Base-by-base conservation (phyloP, 2,113 vertebrate species). In the Rhinoptilus africanus region DNA sequence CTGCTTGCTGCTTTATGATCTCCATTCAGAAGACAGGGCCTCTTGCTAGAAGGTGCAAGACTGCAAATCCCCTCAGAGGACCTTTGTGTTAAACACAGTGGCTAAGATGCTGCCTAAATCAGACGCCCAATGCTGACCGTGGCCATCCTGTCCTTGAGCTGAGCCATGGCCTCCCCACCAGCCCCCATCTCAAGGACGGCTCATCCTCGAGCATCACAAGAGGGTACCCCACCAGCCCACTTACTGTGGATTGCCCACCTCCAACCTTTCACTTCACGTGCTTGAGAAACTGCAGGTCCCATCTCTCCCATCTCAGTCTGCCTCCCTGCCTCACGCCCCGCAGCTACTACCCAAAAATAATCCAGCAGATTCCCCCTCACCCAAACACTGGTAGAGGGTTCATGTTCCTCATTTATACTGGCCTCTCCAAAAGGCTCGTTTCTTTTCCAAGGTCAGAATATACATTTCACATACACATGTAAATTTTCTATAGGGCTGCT, bases 81-180 rank as follows among this genome's bases (percentile, higher is more conserved):
- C 10, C 22, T 57, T 12, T 10, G 20, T 47, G 32, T 21, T 71
- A 30, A 72, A 48, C 1, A 35, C 15, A 51, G 14, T 4, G 8
- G 2, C n/a, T 73, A 67, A 84, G 26, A 53, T 1, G 1, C 24
- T 34, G 22, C 16, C n/a, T 30, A 28, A 81, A 30, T 64, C 20
- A 59, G 37, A 71, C 20, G 54, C 37, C 8, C 47, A 30, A 1
- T 1, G 56, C 28, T 73, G 50, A 67, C 37, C 45, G 57, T 0
- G 0, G 35, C 50, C 64, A 39, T 13, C 7, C 6, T 14, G 22
- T 15, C 28, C 67, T 35, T 1, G 1, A 26, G 53, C 48, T 62
- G 32, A 71, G 66, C 57, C 35, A 24, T 1, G 16, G 35, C 23
- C 48, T 77, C 23, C 43, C 26, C 32, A 62, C 9, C 27, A 41